Base-by-base conservation (phyloP, 2,888 invertebrate genomes). In the Microctonus brassicae region DNA sequence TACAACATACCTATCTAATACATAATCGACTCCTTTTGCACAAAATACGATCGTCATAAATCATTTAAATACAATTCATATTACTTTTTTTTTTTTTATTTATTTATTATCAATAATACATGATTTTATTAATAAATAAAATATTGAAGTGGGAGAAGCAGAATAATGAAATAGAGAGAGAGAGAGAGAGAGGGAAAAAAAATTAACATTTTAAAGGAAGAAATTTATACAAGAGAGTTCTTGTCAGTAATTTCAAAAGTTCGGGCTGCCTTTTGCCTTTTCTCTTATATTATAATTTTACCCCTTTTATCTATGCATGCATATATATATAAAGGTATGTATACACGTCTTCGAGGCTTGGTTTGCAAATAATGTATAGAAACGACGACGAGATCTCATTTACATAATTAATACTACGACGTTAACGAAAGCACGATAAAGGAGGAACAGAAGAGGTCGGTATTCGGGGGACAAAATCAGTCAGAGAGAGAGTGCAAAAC, bases 361-460 rank as follows among this genome's bases (percentile, higher is more conserved):
- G 62, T 69, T 72, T 67, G 73, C 83, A 82, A 84, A 84, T 84
- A 85, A 85, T 85, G 84, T 85, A 86, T 83, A 86, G 84, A 82
- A 84, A 85, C 81, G 83, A 81, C 81, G 83, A 81, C 78, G 81
- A 81, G 80, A 82, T 61, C 84, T 86, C 84, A 86, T 86, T 84
- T 86, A 82, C 86, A 86, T 86, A 85, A 86, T 84, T 85, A 86
- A 86, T 85, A 84, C 83, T 81, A 52, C 60, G 60, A 84, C 82
- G 84, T 85, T 85, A 84, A 84, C 84, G 83, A 85, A 85, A 84
- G 83, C 83, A 82, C 82, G 81, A 82, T 82, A 82, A 84, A 83
- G 83, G 81, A 76, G 73, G 76, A 79, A 75, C 73, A 76, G 77
- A 75, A 73, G 80, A 77, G 78, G 76, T 75, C 76, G 68, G 53